Evolutionary conservation across 2,888 invertebrate species (phyloP).

Genomic region (Drosophila austrosaltans): DNA sequence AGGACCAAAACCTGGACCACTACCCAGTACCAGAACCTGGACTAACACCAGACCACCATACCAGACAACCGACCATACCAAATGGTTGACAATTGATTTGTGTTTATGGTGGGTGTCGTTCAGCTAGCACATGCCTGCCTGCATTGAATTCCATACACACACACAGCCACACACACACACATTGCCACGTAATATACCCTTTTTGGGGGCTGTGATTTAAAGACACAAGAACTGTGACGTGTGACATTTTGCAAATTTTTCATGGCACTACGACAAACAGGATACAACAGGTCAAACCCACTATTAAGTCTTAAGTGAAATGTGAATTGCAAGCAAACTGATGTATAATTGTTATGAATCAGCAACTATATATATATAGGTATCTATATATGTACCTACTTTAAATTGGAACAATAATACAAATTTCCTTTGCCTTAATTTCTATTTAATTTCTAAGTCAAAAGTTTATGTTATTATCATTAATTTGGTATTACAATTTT

Average conservation of each 20-base stretch:
- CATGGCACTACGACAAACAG: neutral
- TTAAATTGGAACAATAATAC: no score
- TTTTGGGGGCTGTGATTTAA: slow-evolving; percentile 68
- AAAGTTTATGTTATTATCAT: no score
- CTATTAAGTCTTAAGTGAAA: neutral
- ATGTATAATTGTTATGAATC: neutral
- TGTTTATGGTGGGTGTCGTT: slow-evolving; percentile 63
- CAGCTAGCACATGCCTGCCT: slow-evolving; percentile 22
- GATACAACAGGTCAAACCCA: neutral
- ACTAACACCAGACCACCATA: slow-evolving; percentile 7
- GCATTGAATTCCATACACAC: slow-evolving; percentile 9
- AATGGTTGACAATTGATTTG: slow-evolving; percentile 78
- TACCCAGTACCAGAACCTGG: neutral
- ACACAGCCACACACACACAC: slow-evolving; percentile 6
- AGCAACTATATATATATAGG: no score
- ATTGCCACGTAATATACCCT: slow-evolving; percentile 66
- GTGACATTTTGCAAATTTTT: slow-evolving; percentile 40
- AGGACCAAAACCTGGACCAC: neutral
- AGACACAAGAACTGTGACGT: slow-evolving; percentile 60
- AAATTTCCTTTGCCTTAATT: no score
- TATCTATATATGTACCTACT: no score
- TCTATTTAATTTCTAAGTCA: no score
- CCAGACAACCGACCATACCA: slow-evolving; percentile 47
- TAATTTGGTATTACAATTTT: no score
- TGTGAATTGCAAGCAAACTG: neutral